These are phyloP conservation scores for Leptopilina boulardi DNA, from an alignment of 1,140 invertebrate species.

Conservation along the genomic window DNA sequence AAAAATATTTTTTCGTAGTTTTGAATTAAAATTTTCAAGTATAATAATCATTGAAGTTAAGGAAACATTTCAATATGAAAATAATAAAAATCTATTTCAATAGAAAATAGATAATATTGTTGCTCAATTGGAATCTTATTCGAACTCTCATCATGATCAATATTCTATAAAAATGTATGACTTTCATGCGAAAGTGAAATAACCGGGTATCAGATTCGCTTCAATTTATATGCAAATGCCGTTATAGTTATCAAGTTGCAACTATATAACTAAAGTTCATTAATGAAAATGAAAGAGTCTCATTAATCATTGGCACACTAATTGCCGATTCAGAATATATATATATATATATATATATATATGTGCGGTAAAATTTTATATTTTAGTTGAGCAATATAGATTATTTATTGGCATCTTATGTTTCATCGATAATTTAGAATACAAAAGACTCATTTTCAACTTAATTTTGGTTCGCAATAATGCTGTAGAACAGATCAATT, in stretches of 20 bases:
- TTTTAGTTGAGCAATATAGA: background rate
- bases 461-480: constrained; percentile 38
- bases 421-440: no score
- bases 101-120: background rate
- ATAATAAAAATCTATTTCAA: background rate
- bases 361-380: background rate
- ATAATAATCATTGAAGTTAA: background rate
- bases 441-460: constrained; percentile 45
- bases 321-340: constrained; percentile 11
- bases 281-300: constrained; percentile 7
- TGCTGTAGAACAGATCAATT: constrained; percentile 36
- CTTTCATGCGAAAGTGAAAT: constrained; percentile 20
- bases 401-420: no score
- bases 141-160: background rate
- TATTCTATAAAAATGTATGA: background rate
- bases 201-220: background rate
- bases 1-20: no score
- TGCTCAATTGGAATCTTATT: background rate
- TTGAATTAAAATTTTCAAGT: no score
- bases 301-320: constrained; percentile 22
- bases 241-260: background rate
- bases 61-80: background rate
- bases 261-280: constrained; percentile 10
- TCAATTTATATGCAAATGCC: constrained; percentile 28
- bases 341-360: no score